Evolutionary conservation across 2,888 invertebrate species (phyloP).

Genomic region (Noctua janthina): DNA sequence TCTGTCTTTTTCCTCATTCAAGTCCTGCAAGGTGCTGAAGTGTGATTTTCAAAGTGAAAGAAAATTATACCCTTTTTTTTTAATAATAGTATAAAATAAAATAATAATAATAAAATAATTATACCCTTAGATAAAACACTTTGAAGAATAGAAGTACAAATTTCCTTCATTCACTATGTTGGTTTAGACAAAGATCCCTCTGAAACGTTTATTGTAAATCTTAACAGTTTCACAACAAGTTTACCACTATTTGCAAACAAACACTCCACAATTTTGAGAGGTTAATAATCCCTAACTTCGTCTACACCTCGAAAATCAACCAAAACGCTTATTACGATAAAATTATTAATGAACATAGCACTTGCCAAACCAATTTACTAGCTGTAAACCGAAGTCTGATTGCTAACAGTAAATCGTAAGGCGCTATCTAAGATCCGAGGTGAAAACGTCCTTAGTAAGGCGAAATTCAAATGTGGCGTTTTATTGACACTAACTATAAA

Average conservation of each 20-base stretch:
- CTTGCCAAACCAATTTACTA: constrained; percentile 51
- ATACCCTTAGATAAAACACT: background rate
- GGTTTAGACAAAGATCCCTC: background rate
- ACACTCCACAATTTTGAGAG: constrained; percentile 8
- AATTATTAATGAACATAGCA: constrained; percentile 48
- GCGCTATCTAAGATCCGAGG: constrained; percentile 59
- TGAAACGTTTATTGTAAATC: background rate
- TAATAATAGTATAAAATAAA: no score
- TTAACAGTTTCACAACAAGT: background rate
- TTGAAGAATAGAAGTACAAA: background rate
- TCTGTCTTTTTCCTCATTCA: no score
- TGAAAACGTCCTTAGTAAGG: constrained; percentile 70
- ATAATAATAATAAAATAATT: no score
- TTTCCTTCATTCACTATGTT: background rate
- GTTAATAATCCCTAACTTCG: constrained; percentile 21
- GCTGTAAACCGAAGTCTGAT: constrained; percentile 47
- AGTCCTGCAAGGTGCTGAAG: no score
- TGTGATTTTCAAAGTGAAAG: background rate
- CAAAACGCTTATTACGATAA: constrained; percentile 46
- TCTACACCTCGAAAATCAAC: constrained; percentile 32
- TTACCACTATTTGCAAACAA: background rate
- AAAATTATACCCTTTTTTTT: background rate
- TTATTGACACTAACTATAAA: constrained; percentile 86
- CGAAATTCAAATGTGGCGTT: constrained; percentile 84
- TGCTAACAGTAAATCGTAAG: constrained; percentile 66